Base-by-base conservation (phyloP, 2,113 vertebrate species). In the Pachypanchax playfairii region DNA sequence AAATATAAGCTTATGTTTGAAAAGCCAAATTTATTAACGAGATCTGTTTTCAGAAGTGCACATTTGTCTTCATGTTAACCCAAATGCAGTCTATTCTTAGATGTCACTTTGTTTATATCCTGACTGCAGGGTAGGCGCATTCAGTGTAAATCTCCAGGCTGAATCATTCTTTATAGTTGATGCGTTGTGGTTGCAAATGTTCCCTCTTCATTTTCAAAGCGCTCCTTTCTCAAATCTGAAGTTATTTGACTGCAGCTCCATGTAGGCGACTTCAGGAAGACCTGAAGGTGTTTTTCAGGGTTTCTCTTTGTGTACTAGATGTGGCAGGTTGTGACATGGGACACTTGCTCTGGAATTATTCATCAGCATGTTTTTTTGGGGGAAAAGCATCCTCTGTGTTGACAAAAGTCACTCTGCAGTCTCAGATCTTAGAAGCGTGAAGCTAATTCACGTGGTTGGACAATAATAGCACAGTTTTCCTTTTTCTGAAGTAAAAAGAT, bases 211-310 rank as follows among this genome's bases (percentile, higher is more conserved):
- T 17, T 20, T 49, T 85, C 31, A 55, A 44, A 63, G 22, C 46
- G n/a, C n/a, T n/a, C n/a, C n/a, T n/a, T 77, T 57, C 25, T 25
- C 77, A 55, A 50, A 33, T 82, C 54, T 54, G 65, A 64, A 70
- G 58, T 65, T 78, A 17, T 72, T 46, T 71, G 73, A 79, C 67
- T 51, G 66, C 59, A 64, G 57, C 77, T 84, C 71, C 74, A 44
- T 65, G 49, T 73, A 70, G 75, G 73, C 56, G 71, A 49, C 46
- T 48, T 35, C 42, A 39, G 36, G 36, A 53, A 65, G 63, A 76
- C 78, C 80, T 73, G 41, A 66, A 77, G 73, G 48, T 79, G 75
- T 82, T 76, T 83, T 73, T 87, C 78, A 79, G 10, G 81, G 83
- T 60, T 56, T 50, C 12, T 79, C 80, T 85, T 84, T 84, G 77